These are phyloP conservation scores for Melanotaenia pygmaea DNA, from an alignment of 2,797 vertebrate species.

Conservation along the genomic window DNA sequence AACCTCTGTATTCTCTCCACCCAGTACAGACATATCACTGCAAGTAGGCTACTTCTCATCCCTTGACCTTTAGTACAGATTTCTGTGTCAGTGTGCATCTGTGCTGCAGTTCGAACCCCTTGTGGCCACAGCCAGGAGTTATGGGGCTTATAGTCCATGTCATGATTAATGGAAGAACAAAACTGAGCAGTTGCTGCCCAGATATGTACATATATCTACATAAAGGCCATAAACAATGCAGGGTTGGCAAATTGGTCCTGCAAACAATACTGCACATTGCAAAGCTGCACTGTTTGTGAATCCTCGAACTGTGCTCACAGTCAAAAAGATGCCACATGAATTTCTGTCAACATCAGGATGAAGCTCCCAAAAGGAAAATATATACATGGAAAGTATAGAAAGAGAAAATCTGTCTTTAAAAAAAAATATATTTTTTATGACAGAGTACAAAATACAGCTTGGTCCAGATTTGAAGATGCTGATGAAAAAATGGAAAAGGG, in stretches of 20 bases:
- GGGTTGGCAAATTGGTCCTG: slow-evolving; percentile 11
- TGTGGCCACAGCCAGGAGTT: slow-evolving; percentile 56
- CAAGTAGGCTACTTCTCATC: slow-evolving; percentile 34
- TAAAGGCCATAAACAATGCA: slow-evolving; percentile 8
- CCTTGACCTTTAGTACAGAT: slow-evolving; percentile 56
- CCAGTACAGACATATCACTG: slow-evolving; percentile 27
- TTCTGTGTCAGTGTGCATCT: slow-evolving; percentile 15
- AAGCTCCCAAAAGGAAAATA: too few relatives aligned
- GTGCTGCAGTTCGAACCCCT: slow-evolving; percentile 49
- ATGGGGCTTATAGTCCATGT: slow-evolving; percentile 53
- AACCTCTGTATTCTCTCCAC: slow-evolving; percentile 13
- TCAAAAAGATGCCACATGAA: neutral
- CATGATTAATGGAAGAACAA: slow-evolving; percentile 72
- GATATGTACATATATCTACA: slow-evolving; percentile 22
- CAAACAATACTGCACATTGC: neutral
- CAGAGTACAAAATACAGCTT: neutral
- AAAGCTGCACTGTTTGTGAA: neutral
- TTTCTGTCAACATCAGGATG: neutral
- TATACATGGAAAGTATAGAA: neutral
- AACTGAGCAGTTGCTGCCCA: slow-evolving; percentile 54
- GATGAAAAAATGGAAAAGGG: neutral
- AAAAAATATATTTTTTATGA: neutral
- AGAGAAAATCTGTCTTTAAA: neutral
- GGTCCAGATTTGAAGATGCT: too few relatives aligned
- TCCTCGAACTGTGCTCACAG: neutral